These are phyloP conservation scores for Choloepus hoffmanni DNA, from an alignment of 2,113 vertebrate genomes.

Conservation along the genomic window DNA sequence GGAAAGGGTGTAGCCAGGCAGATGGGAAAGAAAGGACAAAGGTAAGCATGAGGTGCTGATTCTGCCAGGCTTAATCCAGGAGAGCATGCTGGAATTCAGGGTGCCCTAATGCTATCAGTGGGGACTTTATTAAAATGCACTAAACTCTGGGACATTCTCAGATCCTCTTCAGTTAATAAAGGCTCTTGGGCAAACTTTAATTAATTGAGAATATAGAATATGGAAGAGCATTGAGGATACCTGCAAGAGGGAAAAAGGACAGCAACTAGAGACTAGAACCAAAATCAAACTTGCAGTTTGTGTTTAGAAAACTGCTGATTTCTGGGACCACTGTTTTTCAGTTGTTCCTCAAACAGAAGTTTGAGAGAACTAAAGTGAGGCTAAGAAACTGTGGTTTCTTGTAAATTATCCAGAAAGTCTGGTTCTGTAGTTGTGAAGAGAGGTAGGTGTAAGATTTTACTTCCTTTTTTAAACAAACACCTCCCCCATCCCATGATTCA, in stretches of 20 bases:
- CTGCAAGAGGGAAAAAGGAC: not conserved
- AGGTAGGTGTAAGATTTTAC: not conserved
- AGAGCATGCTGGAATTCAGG: not conserved
- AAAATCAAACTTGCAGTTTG: not conserved
- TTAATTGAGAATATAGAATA: not conserved
- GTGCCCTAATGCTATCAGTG: not conserved
- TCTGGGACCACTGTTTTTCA: not conserved
- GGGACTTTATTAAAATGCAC: slow-evolving; percentile 1
- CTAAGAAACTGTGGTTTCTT: not conserved
- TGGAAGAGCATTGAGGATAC: not conserved
- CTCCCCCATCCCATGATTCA: not conserved
- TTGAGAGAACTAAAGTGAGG: not conserved
- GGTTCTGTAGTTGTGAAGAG: not conserved
- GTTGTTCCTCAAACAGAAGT: not conserved
- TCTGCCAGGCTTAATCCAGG: not conserved
- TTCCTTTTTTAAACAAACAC: not conserved
- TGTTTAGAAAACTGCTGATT: not conserved
- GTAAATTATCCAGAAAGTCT: not conserved
- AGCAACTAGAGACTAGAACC: not conserved
- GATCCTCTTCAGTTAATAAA: slow-evolving; percentile 6
- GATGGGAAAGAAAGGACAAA: accelerated
- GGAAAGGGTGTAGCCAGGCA: not conserved
- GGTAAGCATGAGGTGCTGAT: not conserved
- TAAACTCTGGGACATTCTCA: not conserved
- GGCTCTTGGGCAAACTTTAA: not conserved